Percentiles rank a stretch among this genome's conserved stretches.
phyloP scores from a whole-genome alignment of 1,140 invertebrate genomes.

The Reticulitermes speratus region DNA sequence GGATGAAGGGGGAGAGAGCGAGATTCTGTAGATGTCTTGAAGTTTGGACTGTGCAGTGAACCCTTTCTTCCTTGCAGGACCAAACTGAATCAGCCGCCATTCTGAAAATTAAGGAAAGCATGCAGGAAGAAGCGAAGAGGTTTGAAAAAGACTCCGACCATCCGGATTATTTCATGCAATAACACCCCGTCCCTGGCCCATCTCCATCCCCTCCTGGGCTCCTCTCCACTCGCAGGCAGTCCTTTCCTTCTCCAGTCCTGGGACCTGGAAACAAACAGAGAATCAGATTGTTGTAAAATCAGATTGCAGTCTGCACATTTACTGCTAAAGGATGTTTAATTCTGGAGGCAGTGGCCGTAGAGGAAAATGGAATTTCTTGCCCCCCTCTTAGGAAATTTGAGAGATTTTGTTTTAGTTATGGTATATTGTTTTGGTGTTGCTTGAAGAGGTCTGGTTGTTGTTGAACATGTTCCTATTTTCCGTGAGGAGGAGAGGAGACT shows the following conservation, averaged over 20 bases:
- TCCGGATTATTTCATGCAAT: constrained; percentile 95
- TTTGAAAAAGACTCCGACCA: constrained; percentile 98
- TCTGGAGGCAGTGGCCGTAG: not conserved
- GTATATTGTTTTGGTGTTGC: not conserved
- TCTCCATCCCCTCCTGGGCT: constrained; percentile 26
- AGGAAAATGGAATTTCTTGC: constrained; percentile 11
- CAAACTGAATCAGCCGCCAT: constrained; percentile 98
- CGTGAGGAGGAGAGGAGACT: constrained; percentile 29
- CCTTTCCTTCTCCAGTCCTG: constrained; percentile 20
- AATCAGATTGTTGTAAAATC: constrained; percentile 37
- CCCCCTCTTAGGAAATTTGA: not conserved
- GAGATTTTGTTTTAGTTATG: not conserved
- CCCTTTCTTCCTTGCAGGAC: constrained; percentile 70
- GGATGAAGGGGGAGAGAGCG: constrained; percentile 23
- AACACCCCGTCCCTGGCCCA: constrained; percentile 46
- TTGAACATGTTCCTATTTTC: constrained; percentile 27
- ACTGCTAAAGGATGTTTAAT: not conserved
- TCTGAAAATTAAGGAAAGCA: constrained; percentile 99
- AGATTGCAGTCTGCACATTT: constrained; percentile 34
- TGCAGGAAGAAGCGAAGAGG: constrained; percentile 99
- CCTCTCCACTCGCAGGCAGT: constrained; percentile 19
- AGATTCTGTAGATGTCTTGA: constrained; percentile 32
- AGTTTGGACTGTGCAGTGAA: constrained; percentile 38
- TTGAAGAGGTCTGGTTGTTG: constrained; percentile 17
- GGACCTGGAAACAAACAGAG: constrained; percentile 26